phyloP scores from a whole-genome alignment of 2,797 vertebrate species.

The Chaetodon trifasciatus region DNA sequence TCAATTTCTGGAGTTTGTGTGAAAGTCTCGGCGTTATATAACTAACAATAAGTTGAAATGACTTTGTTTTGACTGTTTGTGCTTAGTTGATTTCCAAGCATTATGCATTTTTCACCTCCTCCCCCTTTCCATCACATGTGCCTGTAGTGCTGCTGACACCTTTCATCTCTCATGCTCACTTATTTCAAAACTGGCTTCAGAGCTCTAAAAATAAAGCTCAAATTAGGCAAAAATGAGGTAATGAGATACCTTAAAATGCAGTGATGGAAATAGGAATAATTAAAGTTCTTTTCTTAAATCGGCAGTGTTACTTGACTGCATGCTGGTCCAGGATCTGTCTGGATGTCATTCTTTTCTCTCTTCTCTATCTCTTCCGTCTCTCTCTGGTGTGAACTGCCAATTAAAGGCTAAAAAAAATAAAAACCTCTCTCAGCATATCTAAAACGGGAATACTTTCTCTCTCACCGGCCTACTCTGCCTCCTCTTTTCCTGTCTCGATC shows the following conservation, averaged over 20 bases:
- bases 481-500: constrained; percentile 12
- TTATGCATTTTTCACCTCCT: background rate
- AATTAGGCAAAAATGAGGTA: background rate
- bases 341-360: background rate
- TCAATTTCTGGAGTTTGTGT: background rate
- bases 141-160: background rate
- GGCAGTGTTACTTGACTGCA: constrained; percentile 1
- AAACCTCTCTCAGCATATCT: constrained; percentile 19
- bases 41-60: background rate
- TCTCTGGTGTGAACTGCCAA: constrained; percentile 40
- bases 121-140: constrained; percentile 9
- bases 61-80: constrained; percentile 7
- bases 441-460: constrained; percentile 47
- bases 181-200: constrained; percentile 14
- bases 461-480: constrained; percentile 26
- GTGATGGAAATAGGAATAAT: constrained; percentile 12
- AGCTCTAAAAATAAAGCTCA: constrained; percentile 22
- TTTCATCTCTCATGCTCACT: constrained; percentile 16
- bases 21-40: background rate
- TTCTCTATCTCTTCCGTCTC: constrained; percentile 8
- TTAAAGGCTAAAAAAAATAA: constrained; percentile 37
- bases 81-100: constrained; percentile 1
- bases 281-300: constrained; percentile 25
- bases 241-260: background rate
- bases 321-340: constrained; percentile 11